A percentile compares a stretch with the other conserved stretches of the same genome.
Evolutionary conservation across 2,888 invertebrate genomes (phyloP).

Genomic region (Ypsolopha sequella): DNA sequence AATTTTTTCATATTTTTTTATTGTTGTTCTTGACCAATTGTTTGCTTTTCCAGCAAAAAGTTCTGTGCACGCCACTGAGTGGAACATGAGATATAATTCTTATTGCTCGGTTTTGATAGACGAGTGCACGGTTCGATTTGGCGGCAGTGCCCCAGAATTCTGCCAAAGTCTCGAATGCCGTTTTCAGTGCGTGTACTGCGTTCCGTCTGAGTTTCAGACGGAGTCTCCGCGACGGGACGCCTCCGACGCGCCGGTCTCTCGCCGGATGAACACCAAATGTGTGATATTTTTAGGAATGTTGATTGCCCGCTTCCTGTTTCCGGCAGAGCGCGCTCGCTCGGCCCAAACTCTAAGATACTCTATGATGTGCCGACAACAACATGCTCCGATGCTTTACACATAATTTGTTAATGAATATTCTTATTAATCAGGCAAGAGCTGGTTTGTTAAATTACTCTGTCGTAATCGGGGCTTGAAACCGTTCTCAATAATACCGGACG

Average conservation of each 20-base stretch:
- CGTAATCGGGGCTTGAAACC: too few species aligned
- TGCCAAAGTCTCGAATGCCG: background rate
- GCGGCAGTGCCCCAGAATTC: too few species aligned
- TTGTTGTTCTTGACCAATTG: too few species aligned
- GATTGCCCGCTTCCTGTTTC: constrained; percentile 68
- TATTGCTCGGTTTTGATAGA: too few species aligned
- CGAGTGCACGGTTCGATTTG: too few species aligned
- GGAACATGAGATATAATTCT: too few species aligned
- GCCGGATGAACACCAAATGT: constrained; percentile 68
- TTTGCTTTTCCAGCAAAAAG: too few species aligned
- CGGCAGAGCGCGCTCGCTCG: constrained; percentile 30
- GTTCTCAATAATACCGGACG: too few species aligned
- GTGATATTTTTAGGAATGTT: constrained; percentile 70
- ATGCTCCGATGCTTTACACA: constrained; percentile 17
- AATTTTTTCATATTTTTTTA: too few species aligned
- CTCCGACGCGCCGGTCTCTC: constrained; percentile 30
- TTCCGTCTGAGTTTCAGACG: background rate
- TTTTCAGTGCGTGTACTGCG: background rate
- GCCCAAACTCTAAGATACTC: constrained; percentile 14
- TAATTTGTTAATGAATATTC: background rate
- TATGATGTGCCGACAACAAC: constrained; percentile 44
- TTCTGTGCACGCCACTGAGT: too few species aligned
- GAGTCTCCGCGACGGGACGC: background rate
- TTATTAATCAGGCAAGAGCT: too few species aligned
- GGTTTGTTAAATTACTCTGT: too few species aligned